phyloP scores from a whole-genome alignment of 2,113 vertebrate genomes.

The Sprattus sprattus region DNA sequence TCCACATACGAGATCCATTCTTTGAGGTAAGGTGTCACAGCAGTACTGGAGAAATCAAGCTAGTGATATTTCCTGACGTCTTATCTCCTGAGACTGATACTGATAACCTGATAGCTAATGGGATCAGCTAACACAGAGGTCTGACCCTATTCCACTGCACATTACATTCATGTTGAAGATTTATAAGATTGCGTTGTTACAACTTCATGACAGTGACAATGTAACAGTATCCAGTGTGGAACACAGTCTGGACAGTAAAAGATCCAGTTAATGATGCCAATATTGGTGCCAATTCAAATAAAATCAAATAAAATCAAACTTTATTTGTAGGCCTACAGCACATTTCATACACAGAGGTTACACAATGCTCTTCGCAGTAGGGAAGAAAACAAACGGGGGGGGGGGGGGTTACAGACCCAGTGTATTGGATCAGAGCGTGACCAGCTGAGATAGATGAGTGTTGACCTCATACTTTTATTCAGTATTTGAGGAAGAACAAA shows the following conservation, averaged over 20 bases:
- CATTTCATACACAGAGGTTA: no score
- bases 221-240: no score
- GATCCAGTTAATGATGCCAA: no score
- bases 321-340: no score
- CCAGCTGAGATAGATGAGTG: conserved; percentile 39
- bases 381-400: no score
- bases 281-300: no score
- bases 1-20: conserved; percentile 55
- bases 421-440: no score
- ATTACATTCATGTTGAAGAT: conserved; percentile 22
- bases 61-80: not conserved
- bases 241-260: no score
- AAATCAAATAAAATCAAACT: no score
- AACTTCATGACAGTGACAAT: not conserved
- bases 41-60: conserved; percentile 44
- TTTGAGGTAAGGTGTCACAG: conserved; percentile 60
- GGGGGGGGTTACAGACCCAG: no score
- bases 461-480: conserved; percentile 35
- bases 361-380: no score
- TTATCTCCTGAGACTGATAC: not conserved
- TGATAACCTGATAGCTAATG: not conserved
- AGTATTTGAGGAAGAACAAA: conserved; percentile 74
- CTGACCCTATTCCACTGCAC: not conserved
- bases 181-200: not conserved
- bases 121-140: not conserved